Evolutionary conservation across 2,888 invertebrate species (phyloP).

Genomic region (Sabatieria punctata): DNA sequence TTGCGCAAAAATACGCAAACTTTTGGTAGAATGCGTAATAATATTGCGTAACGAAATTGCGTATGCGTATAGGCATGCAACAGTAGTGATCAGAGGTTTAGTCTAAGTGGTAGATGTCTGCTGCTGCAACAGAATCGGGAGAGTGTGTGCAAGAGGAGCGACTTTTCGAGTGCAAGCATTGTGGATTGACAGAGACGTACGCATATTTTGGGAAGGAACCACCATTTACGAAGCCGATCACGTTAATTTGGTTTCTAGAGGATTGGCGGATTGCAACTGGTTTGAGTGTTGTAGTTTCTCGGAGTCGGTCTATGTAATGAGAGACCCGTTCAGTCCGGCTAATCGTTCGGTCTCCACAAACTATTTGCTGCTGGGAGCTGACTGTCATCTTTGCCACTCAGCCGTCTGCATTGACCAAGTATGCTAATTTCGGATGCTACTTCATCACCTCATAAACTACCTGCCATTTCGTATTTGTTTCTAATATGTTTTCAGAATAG

Average conservation of each 20-base stretch:
- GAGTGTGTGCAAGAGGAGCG: slow-evolving; percentile 20
- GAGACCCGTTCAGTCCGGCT: slow-evolving; percentile 60
- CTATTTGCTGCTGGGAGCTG: slow-evolving; percentile 54
- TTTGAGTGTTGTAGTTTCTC: slow-evolving; percentile 36
- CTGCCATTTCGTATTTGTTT: too few species aligned
- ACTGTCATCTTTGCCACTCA: slow-evolving; percentile 52
- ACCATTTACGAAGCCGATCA: slow-evolving; percentile 51
- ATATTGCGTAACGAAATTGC: too few species aligned
- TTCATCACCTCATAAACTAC: too few species aligned
- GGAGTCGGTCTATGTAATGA: slow-evolving; percentile 60
- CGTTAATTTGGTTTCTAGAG: slow-evolving; percentile 26
- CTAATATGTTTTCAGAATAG: neutral
- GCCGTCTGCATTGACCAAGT: slow-evolving; percentile 52
- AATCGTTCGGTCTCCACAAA: slow-evolving; percentile 44
- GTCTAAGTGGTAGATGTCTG: neutral
- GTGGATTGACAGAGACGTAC: slow-evolving; percentile 50
- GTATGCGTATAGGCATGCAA: too few species aligned
- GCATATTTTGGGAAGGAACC: slow-evolving; percentile 59
- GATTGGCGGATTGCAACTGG: neutral
- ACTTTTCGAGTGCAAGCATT: slow-evolving; percentile 48
- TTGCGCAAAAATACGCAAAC: too few species aligned
- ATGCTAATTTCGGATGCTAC: too few species aligned
- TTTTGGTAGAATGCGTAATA: too few species aligned
- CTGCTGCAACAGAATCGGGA: slow-evolving; percentile 26
- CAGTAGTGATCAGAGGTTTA: too few species aligned